Evolutionary conservation across 1,140 invertebrate species (phyloP), one percentile per base, ranked within the genome.

Genomic region (Drosophila pallidifrons): DNA sequence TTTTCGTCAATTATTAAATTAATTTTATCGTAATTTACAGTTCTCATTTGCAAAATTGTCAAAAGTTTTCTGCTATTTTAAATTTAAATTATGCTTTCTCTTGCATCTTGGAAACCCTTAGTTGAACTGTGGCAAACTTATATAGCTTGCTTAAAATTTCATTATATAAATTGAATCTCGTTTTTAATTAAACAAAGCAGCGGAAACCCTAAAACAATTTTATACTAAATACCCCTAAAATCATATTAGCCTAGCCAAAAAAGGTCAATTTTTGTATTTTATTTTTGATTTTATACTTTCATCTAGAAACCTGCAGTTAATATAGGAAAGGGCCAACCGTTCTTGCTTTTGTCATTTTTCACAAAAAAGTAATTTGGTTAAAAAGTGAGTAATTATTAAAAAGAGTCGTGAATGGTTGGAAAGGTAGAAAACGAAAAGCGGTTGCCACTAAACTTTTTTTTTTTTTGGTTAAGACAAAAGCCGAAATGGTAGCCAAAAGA

Each of bases 371-470:
- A 88, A 88, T 82, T 87, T 88, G 60, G 83, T 69, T 76, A 88
- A 79, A 79, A 77, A 87, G 73, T 82, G 77, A 82, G 83, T 87
- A 82, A 87, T 88, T 87, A 88, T 88, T 80, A 87, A 88, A 88
- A 55, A 70, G 49, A 59, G 71, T 28, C 20, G 20, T 32, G 15
- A 52, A 58, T 15, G n/a, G 32, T 25, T 30, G 57, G n/a, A 6
- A 46, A 81, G 75, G 70, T 75, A 49, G 32, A 43, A 52, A 58
- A 45, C 38, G 43, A 51, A 49, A 77, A 77, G 54, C 64, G 35
- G 64, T 54, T 64, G 73, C 47, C 55, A 63, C 72, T 51, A 70
- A 61, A 75, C n/a, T 61, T 61, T 65, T 61, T 51, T 61, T 51
- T 16, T 43, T 43, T 43, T 43, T 43, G 3, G 4, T 13, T 43